Percentiles rank a stretch among this genome's conserved stretches.
These are phyloP conservation scores for Clarias platycephalus DNA, from an alignment of 2,797 vertebrate species.

Conservation along the genomic window DNA sequence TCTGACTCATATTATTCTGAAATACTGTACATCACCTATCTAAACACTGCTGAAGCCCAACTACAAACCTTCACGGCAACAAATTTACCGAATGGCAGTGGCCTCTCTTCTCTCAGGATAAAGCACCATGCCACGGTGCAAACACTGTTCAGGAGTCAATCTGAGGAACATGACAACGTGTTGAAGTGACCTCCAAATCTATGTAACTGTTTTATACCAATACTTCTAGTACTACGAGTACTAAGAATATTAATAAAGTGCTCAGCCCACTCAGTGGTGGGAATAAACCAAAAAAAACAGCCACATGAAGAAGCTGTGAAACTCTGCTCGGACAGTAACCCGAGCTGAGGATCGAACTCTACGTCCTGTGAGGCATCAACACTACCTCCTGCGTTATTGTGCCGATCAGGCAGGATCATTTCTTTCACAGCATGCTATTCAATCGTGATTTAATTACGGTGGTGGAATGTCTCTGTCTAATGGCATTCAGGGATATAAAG, in stretches of 20 bases:
- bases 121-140: too few relatives aligned
- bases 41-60: too few relatives aligned
- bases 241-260: neutral
- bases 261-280: neutral
- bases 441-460: neutral
- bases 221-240: too few relatives aligned
- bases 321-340: neutral
- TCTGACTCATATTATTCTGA: too few relatives aligned
- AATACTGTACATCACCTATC: too few relatives aligned
- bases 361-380: neutral
- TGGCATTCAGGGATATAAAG: neutral
- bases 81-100: too few relatives aligned
- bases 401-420: neutral
- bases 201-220: too few relatives aligned
- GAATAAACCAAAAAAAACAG: neutral
- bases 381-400: neutral
- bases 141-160: too few relatives aligned
- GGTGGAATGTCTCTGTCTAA: neutral
- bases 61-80: too few relatives aligned
- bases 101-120: too few relatives aligned
- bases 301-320: neutral
- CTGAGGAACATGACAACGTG: too few relatives aligned
- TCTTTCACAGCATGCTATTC: neutral
- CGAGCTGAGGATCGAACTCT: neutral
- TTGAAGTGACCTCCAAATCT: too few relatives aligned